phyloP scores from a whole-genome alignment of 2,113 vertebrate species.

The Steatornis caripensis region DNA sequence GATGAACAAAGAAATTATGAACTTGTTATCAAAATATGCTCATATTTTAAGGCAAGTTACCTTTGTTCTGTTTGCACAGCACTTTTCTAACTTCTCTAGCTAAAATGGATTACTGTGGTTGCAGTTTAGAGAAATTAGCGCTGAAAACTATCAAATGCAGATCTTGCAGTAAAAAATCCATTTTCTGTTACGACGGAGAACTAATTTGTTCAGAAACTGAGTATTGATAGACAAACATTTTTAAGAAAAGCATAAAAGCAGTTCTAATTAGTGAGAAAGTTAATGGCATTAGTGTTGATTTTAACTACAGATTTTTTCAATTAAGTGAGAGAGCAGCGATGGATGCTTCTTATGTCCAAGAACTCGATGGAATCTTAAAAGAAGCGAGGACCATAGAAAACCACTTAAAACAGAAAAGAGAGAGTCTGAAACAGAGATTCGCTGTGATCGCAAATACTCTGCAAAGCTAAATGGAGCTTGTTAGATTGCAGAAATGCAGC shows the following conservation, averaged over 20 bases:
- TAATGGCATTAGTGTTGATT: neutral
- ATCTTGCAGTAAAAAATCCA: neutral
- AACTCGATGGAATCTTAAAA: slow-evolving; percentile 71
- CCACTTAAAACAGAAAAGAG: slow-evolving; percentile 70
- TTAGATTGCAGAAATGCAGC: neutral
- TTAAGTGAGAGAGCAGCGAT: slow-evolving; percentile 69
- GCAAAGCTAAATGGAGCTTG: slow-evolving; percentile 33
- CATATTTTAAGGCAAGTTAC: slow-evolving; percentile 72
- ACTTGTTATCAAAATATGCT: slow-evolving; percentile 69
- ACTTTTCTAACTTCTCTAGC: neutral
- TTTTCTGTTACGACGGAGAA: neutral
- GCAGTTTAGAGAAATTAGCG: neutral
- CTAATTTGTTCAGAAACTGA: neutral
- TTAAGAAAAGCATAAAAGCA: neutral
- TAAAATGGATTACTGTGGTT: neutral
- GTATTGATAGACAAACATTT: neutral
- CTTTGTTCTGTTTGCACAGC: neutral
- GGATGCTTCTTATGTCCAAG: slow-evolving; percentile 67
- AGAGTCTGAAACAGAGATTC: slow-evolving; percentile 68
- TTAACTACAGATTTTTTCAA: slow-evolving; percentile 32
- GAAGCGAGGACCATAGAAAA: slow-evolving; percentile 68
- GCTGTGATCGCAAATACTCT: slow-evolving; percentile 59
- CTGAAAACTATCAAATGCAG: neutral
- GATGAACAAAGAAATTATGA: slow-evolving; percentile 67
- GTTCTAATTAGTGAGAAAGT: neutral